phyloP scores from a whole-genome alignment of 2,797 vertebrate species.

The Oceanodroma leucorhoa region DNA sequence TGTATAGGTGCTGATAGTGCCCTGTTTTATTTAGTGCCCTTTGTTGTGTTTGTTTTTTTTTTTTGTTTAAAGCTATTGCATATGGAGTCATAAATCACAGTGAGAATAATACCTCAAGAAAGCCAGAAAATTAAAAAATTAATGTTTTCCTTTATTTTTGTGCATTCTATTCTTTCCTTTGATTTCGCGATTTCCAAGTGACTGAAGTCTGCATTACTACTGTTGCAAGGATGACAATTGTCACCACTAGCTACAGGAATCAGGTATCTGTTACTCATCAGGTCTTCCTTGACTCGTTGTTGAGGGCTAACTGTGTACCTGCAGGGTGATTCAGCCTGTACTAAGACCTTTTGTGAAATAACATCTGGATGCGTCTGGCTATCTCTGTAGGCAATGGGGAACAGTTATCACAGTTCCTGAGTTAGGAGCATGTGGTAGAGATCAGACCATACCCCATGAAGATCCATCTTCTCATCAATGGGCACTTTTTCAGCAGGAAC shows the following conservation, averaged over 20 bases:
- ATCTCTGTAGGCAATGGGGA: neutral
- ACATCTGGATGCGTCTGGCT: neutral
- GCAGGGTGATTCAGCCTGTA: neutral
- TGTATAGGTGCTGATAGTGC: neutral
- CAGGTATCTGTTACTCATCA: neutral
- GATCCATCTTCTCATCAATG: neutral
- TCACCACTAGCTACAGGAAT: neutral
- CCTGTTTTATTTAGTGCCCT: neutral
- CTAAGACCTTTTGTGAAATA: neutral
- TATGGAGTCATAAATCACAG: neutral
- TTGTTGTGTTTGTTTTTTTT: neutral
- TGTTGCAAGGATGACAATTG: rapidly evolving
- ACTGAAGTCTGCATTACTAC: neutral
- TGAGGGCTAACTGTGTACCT: neutral
- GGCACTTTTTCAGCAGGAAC: neutral
- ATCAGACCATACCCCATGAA: rapidly evolving
- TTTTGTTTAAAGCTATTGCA: neutral
- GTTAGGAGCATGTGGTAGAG: neutral
- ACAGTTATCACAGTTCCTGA: neutral
- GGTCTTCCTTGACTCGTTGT: neutral
- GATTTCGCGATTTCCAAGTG: neutral
- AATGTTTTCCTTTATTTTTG: neutral
- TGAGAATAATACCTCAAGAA: neutral
- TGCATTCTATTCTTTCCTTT: neutral
- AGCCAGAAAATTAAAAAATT: neutral